Percentiles rank a stretch among this genome's conserved stretches.
Conservation (phyloP, 2,797 vertebrate genomes). For the Arctocebus calabarensis region DNA sequence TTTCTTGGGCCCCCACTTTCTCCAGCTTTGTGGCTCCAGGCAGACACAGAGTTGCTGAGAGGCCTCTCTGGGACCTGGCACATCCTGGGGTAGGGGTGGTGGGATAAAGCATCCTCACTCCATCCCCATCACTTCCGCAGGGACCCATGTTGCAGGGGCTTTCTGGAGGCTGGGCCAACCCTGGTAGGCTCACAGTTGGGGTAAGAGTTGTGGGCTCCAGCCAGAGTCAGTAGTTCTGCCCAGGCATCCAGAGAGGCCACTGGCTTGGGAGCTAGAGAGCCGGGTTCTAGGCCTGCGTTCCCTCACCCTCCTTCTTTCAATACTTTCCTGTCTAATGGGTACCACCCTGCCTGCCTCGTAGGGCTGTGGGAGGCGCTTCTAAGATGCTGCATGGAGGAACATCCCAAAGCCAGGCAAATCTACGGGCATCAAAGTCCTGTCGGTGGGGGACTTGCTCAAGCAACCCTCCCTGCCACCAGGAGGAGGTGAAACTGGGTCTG, state of each 20-base stretch:
- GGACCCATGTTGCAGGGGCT: neutral
- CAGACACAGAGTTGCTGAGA: neutral
- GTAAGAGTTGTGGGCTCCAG: neutral
- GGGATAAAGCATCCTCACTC: neutral
- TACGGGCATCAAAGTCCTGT: neutral
- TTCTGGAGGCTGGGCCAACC: neutral
- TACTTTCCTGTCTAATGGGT: neutral
- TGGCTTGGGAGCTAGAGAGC: neutral
- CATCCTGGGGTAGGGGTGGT: neutral
- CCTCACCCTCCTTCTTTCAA: neutral
- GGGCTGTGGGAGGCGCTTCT: neutral
- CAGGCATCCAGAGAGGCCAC: accelerated
- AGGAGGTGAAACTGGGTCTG: neutral
- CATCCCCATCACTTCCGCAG: accelerated
- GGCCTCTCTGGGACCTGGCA: neutral
- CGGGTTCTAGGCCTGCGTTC: accelerated
- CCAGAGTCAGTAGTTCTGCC: accelerated
- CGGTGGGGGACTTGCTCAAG: neutral
- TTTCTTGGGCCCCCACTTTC: neutral
- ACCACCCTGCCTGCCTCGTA: accelerated
- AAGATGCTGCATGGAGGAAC: accelerated
- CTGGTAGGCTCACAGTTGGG: neutral
- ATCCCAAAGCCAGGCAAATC: neutral
- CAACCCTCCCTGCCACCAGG: too few species aligned
- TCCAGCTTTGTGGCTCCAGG: neutral